phyloP scores from a whole-genome alignment of 64 coral and sea anemone species.

The Stichodactyla mertensii region DNA sequence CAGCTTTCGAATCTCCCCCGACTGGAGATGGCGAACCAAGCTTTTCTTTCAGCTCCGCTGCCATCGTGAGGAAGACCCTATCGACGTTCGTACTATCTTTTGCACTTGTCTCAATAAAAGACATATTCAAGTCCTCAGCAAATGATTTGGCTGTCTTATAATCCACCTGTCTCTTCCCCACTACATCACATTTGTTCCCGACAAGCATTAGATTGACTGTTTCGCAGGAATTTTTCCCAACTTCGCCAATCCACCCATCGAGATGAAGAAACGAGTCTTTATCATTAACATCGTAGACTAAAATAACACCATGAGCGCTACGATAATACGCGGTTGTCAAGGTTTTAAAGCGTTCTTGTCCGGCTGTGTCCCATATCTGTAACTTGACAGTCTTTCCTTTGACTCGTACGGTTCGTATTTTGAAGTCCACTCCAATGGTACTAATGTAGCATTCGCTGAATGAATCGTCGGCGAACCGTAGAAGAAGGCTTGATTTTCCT shows the following conservation, averaged over 20 bases:
- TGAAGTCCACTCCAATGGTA: conserved; percentile 97
- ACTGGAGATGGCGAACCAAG: conserved; percentile 77
- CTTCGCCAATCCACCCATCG: conserved; percentile 80
- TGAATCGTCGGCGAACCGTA: conserved; percentile 98
- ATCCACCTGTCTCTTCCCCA: conserved; percentile 73
- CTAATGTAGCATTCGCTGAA: conserved; percentile 94
- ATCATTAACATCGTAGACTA: conserved; percentile 96
- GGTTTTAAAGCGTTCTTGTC: conserved; percentile 89
- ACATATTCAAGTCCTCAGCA: conserved; percentile 75
- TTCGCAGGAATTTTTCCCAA: conserved; percentile 62
- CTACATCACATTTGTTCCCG: conserved; percentile 90
- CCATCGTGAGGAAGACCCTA: conserved; percentile 88
- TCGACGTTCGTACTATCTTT: conserved; percentile 96
- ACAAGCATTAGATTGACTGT: conserved; percentile 78
- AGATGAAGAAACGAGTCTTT: conserved; percentile 86
- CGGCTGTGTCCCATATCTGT: conserved; percentile 96
- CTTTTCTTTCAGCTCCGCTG: conserved; percentile 73
- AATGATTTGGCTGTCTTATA: conserved; percentile 77
- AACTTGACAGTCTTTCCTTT: conserved; percentile 71
- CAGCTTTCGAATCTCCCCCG: neutral
- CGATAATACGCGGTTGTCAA: conserved; percentile 88
- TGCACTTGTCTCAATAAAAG: conserved; percentile 95
- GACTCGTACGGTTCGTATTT: conserved; percentile 87
- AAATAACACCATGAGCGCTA: conserved; percentile 81
- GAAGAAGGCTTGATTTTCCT: conserved; percentile 88